Evolutionary conservation across 2,888 invertebrate genomes (phyloP).

Genomic region (Noctua janthina): DNA sequence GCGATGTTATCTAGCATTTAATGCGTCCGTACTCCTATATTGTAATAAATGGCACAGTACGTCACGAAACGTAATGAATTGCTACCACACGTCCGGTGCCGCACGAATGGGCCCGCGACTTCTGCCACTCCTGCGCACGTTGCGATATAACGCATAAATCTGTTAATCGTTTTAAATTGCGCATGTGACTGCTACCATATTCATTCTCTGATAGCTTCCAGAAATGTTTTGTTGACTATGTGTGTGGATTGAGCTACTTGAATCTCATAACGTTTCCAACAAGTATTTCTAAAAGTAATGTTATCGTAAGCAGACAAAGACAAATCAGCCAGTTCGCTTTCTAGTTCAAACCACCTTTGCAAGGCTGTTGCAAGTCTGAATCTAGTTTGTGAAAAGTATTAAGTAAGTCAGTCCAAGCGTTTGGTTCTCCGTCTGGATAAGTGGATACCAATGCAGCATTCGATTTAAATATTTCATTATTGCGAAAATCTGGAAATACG

Average conservation of each 20-base stretch:
- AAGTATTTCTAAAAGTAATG: background rate
- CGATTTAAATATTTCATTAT: background rate
- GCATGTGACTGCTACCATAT: constrained; percentile 7
- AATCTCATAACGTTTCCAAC: background rate
- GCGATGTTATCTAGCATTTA: background rate
- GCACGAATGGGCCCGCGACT: constrained; percentile 36
- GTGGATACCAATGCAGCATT: background rate
- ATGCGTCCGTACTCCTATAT: constrained; percentile 32
- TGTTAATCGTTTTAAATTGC: constrained; percentile 42
- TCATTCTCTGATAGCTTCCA: background rate
- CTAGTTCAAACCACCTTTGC: background rate
- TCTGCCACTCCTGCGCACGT: constrained; percentile 51
- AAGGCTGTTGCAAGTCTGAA: background rate
- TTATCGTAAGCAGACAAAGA: background rate
- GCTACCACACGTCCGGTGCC: constrained; percentile 45
- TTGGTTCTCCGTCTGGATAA: background rate
- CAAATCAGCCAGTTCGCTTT: background rate
- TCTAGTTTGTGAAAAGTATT: background rate
- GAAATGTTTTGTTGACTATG: background rate
- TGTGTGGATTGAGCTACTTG: background rate
- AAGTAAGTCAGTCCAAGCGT: background rate
- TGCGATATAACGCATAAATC: constrained; percentile 44
- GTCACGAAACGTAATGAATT: constrained; percentile 43
- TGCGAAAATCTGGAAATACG: background rate
- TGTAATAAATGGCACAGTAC: constrained; percentile 43